Percentiles rank a stretch among this genome's conserved stretches.
phyloP scores from a whole-genome alignment of 2,888 invertebrate species.

The Scaptomyza polygonia region DNA sequence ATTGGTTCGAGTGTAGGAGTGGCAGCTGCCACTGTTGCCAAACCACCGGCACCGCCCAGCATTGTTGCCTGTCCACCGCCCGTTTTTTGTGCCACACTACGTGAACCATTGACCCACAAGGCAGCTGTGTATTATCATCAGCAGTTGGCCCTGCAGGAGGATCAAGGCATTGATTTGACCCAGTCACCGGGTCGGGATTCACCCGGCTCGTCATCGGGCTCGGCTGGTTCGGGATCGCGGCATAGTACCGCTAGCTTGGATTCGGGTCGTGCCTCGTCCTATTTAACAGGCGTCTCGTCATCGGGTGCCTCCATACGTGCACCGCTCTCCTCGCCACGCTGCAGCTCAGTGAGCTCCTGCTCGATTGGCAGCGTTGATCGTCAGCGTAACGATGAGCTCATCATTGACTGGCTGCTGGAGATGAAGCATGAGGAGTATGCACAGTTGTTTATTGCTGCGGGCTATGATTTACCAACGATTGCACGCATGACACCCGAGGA shows the following conservation, averaged over 20 bases:
- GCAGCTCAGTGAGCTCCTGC: conserved; percentile 90
- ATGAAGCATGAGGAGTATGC: conserved; percentile 97
- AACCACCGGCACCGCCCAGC: conserved; percentile 83
- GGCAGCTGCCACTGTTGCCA: conserved; percentile 61
- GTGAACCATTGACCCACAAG: conserved; percentile 89
- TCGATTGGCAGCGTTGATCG: conserved; percentile 92
- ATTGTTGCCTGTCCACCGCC: conserved; percentile 87
- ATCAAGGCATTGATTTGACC: conserved; percentile 94
- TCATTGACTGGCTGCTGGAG: conserved; percentile 97
- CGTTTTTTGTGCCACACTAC: conserved; percentile 86
- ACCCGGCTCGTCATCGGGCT: conserved; percentile 94
- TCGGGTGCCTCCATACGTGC: conserved; percentile 84
- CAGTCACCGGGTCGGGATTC: conserved; percentile 97
- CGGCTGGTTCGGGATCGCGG: conserved; percentile 93
- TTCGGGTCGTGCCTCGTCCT: conserved; percentile 95
- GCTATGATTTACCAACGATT: conserved; percentile 98
- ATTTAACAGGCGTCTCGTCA: conserved; percentile 85
- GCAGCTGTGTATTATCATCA: conserved; percentile 92
- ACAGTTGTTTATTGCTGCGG: conserved; percentile 95
- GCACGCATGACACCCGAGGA: conserved; percentile 99
- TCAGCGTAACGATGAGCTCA: conserved; percentile 93
- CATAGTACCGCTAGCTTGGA: conserved; percentile 94
- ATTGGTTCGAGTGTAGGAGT: conserved; percentile 82
- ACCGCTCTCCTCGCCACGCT: conserved; percentile 87
- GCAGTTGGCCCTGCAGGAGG: conserved; percentile 92